phyloP scores from a whole-genome alignment of 53 echinoderm and acorn worm species.

The Antedon mediterranea region DNA sequence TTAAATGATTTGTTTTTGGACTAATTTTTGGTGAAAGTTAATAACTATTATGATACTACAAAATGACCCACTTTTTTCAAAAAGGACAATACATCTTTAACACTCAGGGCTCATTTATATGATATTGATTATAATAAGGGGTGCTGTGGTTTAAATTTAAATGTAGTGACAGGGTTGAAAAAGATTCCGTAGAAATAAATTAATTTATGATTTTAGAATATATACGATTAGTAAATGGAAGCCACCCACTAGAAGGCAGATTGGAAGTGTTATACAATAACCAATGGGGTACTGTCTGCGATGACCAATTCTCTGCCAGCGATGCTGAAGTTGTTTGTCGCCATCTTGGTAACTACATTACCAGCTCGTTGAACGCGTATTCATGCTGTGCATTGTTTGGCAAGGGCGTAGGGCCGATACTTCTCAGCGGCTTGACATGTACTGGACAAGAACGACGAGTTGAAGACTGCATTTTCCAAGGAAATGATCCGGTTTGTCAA shows the following conservation, averaged over 20 bases:
- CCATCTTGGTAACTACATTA: slow-evolving; percentile 13
- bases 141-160: too few relatives aligned
- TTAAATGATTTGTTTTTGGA: too few relatives aligned
- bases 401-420: background rate
- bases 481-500: slow-evolving; percentile 9
- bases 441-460: slow-evolving; percentile 1
- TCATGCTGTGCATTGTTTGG: background rate
- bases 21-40: too few relatives aligned
- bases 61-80: too few relatives aligned
- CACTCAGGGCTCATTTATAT: too few relatives aligned
- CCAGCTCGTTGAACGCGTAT: background rate
- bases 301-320: slow-evolving; percentile 34
- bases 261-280: background rate
- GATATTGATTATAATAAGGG: too few relatives aligned
- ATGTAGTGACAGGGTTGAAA: too few relatives aligned
- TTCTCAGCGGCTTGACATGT: slow-evolving; percentile 6
- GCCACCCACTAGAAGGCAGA: background rate
- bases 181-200: too few relatives aligned
- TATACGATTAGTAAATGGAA: background rate
- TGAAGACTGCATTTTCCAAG: slow-evolving; percentile 1
- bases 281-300: slow-evolving; percentile 6
- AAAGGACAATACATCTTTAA: too few relatives aligned
- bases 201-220: background rate
- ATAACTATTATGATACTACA: too few relatives aligned
- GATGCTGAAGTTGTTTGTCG: slow-evolving; percentile 68